Base-by-base conservation (phyloP, 1,140 invertebrate genomes). In the Coelopa frigida region DNA sequence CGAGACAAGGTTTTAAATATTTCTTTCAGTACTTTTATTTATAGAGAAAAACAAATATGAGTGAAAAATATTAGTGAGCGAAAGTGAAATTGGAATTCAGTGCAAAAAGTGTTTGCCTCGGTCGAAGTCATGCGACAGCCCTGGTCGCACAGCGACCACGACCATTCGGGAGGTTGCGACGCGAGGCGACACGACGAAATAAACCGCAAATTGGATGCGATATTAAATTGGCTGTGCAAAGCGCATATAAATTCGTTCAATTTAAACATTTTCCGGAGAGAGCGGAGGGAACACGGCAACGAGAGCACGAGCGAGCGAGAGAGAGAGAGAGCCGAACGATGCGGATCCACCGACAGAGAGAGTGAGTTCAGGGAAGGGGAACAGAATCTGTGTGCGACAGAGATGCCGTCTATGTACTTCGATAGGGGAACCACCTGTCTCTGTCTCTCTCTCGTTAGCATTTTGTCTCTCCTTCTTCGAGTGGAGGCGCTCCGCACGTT, bases 161-260 rank as follows among this genome's bases (percentile, higher is more conserved):
- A n/a, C n/a, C n/a, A n/a, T n/a, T n/a, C n/a, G n/a, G n/a, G n/a
- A n/a, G n/a, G n/a, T n/a, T n/a, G n/a, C n/a, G n/a, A n/a, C n/a
- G n/a, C 3, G 15, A 42, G 15, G 21, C 32, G 20, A n/a, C 36
- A 18, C 49, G 58, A 48, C 53, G 58, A 62, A 61, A 66, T 66
- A 67, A 66, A 66, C 63, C 63, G 62, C 63, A 67, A 67, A 67
- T 67, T 67, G 63, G 63, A 67, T 66, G 60, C 60, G 60, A 67
- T 67, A 67, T 67, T 66, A 67, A 67, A 67, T 67, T 62, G 63
- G 53, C 58, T 66, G 63, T 67, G 58, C 58, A 67, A 66, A 66
- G 59, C 59, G 58, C 58, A 61, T 66, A 66, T 65, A 66, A 62
- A 66, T 61, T 66, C 59, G 54, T 62, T 65, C 62, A 65, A 66